These are phyloP conservation scores for Schizaphis graminum DNA, from an alignment of 2,888 invertebrate genomes.

Conservation along the genomic window DNA sequence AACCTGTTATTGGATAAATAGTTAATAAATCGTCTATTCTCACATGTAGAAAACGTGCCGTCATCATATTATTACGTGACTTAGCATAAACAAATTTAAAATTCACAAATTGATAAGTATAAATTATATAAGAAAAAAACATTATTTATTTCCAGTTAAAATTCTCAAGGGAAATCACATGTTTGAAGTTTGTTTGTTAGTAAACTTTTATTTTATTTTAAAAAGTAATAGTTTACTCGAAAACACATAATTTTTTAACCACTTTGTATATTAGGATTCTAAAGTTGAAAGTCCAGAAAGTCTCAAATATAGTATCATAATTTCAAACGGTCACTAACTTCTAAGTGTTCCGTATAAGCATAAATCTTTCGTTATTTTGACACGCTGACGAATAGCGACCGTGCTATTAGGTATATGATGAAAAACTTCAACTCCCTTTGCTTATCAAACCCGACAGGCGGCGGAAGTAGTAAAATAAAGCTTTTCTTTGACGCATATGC, in stretches of 20 bases:
- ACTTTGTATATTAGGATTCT: neutral
- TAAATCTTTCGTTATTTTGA: conserved; percentile 51
- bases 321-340: conserved; percentile 31
- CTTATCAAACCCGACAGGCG: neutral
- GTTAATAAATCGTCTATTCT: conserved; percentile 34
- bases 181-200: conserved; percentile 36
- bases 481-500: conserved; percentile 46
- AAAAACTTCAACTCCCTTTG: conserved; percentile 35
- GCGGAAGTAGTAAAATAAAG: conserved; percentile 39
- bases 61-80: conserved; percentile 29
- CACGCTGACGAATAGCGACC: conserved; percentile 56
- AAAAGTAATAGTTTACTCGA: neutral
- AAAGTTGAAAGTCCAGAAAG: conserved; percentile 48
- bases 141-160: conserved; percentile 29
- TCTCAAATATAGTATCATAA: neutral
- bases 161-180: conserved; percentile 10
- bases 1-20: conserved; percentile 55
- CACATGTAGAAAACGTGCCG: conserved; percentile 18
- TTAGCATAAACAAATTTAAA: conserved; percentile 25
- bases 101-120: conserved; percentile 29
- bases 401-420: neutral
- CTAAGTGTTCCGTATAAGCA: neutral
- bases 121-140: neutral
- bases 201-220: conserved; percentile 23
- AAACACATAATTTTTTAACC: conserved; percentile 33